A percentile compares a stretch with the other conserved stretches of the same genome.
These are phyloP conservation scores for Helarctos malayanus DNA, from an alignment of 2,797 vertebrate genomes.

Conservation along the genomic window DNA sequence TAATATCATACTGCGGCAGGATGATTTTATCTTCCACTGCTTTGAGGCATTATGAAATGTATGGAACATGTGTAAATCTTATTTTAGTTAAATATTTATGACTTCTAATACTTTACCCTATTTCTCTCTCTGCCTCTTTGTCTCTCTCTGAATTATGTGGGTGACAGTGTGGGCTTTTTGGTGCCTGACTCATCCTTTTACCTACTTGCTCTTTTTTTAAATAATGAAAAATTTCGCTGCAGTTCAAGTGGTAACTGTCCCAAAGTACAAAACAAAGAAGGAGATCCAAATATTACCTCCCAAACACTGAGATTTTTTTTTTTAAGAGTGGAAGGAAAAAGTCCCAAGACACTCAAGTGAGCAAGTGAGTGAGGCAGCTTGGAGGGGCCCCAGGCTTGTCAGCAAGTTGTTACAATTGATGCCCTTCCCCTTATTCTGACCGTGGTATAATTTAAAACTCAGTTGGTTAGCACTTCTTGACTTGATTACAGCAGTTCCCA, in stretches of 20 bases:
- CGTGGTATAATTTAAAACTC: slow-evolving; percentile 18
- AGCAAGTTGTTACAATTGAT: slow-evolving; percentile 18
- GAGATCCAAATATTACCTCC: background rate
- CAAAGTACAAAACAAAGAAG: slow-evolving; percentile 56
- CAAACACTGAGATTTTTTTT: slow-evolving; percentile 36
- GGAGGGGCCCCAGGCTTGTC: background rate
- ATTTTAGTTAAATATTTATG: slow-evolving; percentile 9
- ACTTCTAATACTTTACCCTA: background rate
- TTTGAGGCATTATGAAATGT: background rate
- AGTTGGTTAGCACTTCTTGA: background rate
- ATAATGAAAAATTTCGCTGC: background rate
- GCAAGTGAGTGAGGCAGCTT: background rate
- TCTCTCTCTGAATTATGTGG: background rate
- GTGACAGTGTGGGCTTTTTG: background rate
- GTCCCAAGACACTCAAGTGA: background rate
- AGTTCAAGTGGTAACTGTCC: slow-evolving; percentile 40
- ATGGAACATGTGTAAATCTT: background rate
- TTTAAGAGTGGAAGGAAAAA: slow-evolving; percentile 58
- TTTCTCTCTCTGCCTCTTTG: background rate
- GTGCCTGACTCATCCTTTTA: background rate
- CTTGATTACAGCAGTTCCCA: slow-evolving; percentile 73
- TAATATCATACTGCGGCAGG: background rate
- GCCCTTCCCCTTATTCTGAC: background rate
- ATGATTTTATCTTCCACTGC: background rate
- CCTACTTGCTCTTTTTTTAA: slow-evolving; percentile 21